Conservation (phyloP, 2,113 vertebrate genomes). For the Gymnocephalus cernua region DNA sequence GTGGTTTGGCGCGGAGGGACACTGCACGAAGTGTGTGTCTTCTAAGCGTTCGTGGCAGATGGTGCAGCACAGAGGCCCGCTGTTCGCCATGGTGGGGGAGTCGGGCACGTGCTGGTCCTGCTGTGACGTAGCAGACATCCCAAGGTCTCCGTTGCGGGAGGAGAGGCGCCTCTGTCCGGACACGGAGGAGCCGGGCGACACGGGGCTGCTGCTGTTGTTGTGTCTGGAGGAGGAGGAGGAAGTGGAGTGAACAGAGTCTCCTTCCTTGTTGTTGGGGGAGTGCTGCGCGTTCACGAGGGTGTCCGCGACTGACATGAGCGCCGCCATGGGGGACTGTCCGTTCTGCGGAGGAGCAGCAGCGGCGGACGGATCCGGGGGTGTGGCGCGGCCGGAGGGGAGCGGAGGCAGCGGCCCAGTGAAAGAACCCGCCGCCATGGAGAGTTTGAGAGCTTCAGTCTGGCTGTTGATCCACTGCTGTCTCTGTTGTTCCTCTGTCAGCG, state of each 20-base stretch:
- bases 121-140: slow-evolving; percentile 72
- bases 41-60: slow-evolving; percentile 95
- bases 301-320: slow-evolving; percentile 93
- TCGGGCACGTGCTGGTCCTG: slow-evolving; percentile 84
- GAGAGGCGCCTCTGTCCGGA: slow-evolving; percentile 89
- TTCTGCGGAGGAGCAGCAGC: slow-evolving; percentile 83
- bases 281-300: slow-evolving; percentile 91
- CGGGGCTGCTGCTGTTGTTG: slow-evolving; percentile 91
- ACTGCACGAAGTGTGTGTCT: slow-evolving; percentile 99
- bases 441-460: slow-evolving; percentile 89
- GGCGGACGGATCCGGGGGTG: slow-evolving; percentile 85
- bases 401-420: slow-evolving; percentile 80
- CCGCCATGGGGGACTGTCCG: slow-evolving; percentile 94
- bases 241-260: slow-evolving; percentile 92
- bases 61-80: slow-evolving; percentile 94
- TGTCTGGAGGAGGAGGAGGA: slow-evolving; percentile 81
- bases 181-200: slow-evolving; percentile 88
- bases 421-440: slow-evolving; percentile 83
- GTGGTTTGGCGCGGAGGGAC: slow-evolving; percentile 93
- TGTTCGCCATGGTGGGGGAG: slow-evolving; percentile 87
- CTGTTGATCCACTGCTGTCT: slow-evolving; percentile 89
- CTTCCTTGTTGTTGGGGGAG: slow-evolving; percentile 89
- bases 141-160: slow-evolving; percentile 80
- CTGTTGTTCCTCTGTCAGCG: slow-evolving; percentile 86
- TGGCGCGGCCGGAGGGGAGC: slow-evolving; percentile 87